Evolutionary conservation across 2,113 vertebrate species (phyloP).

Genomic region (Jacana jacana): DNA sequence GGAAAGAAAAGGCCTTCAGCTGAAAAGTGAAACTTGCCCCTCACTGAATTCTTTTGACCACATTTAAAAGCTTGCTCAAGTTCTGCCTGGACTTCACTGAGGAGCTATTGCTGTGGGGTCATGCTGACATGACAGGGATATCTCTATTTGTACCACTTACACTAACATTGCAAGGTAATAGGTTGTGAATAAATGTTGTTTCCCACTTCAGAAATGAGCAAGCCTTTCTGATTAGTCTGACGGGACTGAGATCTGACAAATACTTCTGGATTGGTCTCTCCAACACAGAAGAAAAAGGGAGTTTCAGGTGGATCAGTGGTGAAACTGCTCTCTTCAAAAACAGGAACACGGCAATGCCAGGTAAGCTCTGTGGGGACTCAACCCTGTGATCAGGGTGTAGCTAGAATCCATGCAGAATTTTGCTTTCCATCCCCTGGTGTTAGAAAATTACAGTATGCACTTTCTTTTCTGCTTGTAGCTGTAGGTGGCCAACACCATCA

Average conservation of each 20-base stretch:
- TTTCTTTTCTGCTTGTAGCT: background rate
- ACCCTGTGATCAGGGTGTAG: background rate
- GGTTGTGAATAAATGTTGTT: background rate
- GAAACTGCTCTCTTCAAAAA: slow-evolving; percentile 82
- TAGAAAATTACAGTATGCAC: background rate
- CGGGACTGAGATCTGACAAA: slow-evolving; percentile 84
- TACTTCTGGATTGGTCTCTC: slow-evolving; percentile 91
- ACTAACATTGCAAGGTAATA: background rate
- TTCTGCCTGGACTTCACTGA: background rate
- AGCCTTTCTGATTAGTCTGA: slow-evolving; percentile 85
- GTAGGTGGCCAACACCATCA: background rate
- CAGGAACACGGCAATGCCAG: slow-evolving; percentile 89
- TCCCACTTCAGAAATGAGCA: slow-evolving; percentile 84
- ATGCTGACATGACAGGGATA: background rate
- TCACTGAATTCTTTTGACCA: background rate
- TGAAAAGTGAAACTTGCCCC: background rate
- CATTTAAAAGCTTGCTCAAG: background rate
- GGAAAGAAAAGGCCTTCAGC: background rate
- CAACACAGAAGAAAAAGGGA: slow-evolving; percentile 64
- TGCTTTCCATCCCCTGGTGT: background rate
- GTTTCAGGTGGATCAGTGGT: slow-evolving; percentile 80
- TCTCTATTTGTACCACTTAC: background rate
- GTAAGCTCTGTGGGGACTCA: slow-evolving; percentile 53
- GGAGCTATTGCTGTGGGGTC: background rate
- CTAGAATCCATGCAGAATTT: background rate